Conservation (phyloP, 2,797 vertebrate species). For the Typhlichthys eigenmanni region DNA sequence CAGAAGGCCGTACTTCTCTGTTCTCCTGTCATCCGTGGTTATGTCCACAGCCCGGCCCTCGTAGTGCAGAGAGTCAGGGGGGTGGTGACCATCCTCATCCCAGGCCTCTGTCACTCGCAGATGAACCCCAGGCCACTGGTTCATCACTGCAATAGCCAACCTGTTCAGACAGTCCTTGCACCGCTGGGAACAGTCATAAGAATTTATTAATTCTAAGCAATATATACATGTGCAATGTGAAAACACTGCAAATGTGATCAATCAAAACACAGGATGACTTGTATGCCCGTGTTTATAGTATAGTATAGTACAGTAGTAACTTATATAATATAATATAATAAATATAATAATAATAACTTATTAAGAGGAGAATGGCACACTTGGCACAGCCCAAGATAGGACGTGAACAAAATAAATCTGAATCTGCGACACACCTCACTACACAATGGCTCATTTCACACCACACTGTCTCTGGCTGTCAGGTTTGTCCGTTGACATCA, state of each 20-base stretch:
- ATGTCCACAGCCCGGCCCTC: slow-evolving; percentile 96
- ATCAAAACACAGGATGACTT: neutral
- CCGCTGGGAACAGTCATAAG: slow-evolving; percentile 72
- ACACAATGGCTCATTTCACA: slow-evolving; percentile 14
- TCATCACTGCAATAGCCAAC: slow-evolving; percentile 95
- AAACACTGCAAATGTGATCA: neutral
- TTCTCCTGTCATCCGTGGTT: slow-evolving; percentile 92
- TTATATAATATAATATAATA: neutral
- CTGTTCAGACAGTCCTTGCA: slow-evolving; percentile 95
- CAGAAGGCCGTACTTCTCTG: slow-evolving; percentile 92
- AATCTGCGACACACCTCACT: slow-evolving; percentile 18
- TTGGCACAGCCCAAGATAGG: neutral
- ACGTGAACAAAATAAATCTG: neutral
- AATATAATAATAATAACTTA: slow-evolving; percentile 29
- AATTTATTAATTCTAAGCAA: neutral
- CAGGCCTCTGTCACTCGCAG: slow-evolving; percentile 96
- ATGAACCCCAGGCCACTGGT: slow-evolving; percentile 95
- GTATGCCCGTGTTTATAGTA: neutral
- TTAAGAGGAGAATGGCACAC: slow-evolving; percentile 21
- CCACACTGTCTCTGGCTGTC: slow-evolving; percentile 27
- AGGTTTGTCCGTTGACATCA: slow-evolving; percentile 63
- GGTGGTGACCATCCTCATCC: slow-evolving; percentile 97
- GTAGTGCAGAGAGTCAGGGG: slow-evolving; percentile 91
- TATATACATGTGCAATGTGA: neutral
- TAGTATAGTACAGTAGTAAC: slow-evolving; percentile 6